Evolutionary conservation across 1,140 invertebrate genomes (phyloP).

Genomic region (Lordiphosa clarofinis): DNA sequence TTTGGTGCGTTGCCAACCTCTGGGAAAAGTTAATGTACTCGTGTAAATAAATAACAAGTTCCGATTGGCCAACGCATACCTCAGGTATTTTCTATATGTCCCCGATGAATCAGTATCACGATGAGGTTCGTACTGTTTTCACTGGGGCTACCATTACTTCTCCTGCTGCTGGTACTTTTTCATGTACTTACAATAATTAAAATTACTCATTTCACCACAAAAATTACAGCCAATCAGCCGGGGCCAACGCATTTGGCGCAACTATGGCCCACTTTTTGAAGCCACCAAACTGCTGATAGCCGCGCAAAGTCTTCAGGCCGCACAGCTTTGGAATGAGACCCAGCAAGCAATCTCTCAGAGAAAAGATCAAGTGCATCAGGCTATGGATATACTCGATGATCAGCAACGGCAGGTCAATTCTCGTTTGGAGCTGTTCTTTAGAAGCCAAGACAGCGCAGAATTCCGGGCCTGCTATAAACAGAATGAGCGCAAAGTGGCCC

Average conservation of each 20-base stretch:
- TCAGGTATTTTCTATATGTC: background rate
- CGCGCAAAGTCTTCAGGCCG: slow-evolving; percentile 17
- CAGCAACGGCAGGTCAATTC: slow-evolving; percentile 16
- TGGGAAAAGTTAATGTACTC: too few species aligned
- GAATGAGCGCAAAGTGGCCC: slow-evolving; percentile 34
- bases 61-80: background rate
- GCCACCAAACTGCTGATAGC: slow-evolving; percentile 37
- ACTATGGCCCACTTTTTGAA: slow-evolving; percentile 45
- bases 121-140: slow-evolving; percentile 16
- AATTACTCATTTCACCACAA: background rate
- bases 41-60: background rate
- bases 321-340: slow-evolving; percentile 32
- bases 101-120: slow-evolving; percentile 14
- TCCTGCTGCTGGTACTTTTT: slow-evolving; percentile 16
- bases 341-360: slow-evolving; percentile 9
- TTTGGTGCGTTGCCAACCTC: too few species aligned
- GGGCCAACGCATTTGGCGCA: slow-evolving; percentile 16
- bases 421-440: slow-evolving; percentile 21
- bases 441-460: slow-evolving; percentile 10
- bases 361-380: slow-evolving; percentile 12
- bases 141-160: slow-evolving; percentile 1
- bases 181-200: slow-evolving; percentile 13
- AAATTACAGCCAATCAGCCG: slow-evolving; percentile 12
- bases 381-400: slow-evolving; percentile 8
- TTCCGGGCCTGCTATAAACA: slow-evolving; percentile 32